Conservation (phyloP, 2,113 vertebrate species). For the Dasyornis broadbenti region DNA sequence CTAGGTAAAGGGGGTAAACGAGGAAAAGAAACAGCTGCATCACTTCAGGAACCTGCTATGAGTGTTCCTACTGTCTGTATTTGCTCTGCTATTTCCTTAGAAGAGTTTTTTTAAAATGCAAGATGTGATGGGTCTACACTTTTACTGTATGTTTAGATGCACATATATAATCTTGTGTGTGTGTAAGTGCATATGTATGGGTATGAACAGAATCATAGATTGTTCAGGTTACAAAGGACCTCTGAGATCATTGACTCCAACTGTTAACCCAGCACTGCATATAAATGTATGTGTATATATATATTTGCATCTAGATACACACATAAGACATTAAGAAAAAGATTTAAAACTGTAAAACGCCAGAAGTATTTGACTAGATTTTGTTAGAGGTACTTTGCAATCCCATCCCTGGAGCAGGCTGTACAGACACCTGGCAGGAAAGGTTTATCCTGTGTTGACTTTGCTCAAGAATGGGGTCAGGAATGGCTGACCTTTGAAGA, state of each 20-base stretch:
- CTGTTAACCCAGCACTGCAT: background rate
- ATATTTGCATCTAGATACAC: background rate
- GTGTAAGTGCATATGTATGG: background rate
- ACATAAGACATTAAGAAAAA: background rate
- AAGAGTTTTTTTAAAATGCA: background rate
- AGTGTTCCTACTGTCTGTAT: background rate
- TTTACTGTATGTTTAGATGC: background rate
- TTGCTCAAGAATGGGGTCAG: background rate
- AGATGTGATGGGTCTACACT: background rate
- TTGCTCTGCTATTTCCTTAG: background rate
- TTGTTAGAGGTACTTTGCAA: background rate
- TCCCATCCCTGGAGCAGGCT: background rate
- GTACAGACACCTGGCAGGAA: background rate
- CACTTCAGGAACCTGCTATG: background rate
- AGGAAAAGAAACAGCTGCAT: background rate
- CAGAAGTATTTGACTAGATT: background rate
- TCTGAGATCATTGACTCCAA: background rate
- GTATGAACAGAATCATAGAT: background rate
- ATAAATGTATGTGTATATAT: background rate
- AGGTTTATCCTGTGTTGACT: background rate
- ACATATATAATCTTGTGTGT: background rate
- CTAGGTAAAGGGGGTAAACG: background rate
- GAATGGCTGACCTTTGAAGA: background rate
- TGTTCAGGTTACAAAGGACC: background rate
- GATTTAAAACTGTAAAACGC: background rate